Base-by-base conservation (phyloP, 2,797 vertebrate genomes). In the Sebastes paucispinis region DNA sequence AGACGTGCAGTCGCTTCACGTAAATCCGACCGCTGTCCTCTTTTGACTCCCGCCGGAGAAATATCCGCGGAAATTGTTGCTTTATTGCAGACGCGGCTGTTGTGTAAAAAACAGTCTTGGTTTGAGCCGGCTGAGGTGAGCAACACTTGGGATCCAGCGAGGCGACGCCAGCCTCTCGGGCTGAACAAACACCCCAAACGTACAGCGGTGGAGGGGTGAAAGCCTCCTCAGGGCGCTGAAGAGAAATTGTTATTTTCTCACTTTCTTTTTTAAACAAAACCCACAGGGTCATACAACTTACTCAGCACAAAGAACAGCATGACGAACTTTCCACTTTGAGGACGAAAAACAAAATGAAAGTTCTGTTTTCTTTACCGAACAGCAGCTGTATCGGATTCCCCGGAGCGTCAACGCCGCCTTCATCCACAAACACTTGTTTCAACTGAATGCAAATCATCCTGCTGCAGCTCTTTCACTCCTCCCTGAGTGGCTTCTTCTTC, bases 281-380 rank as follows among this genome's bases (percentile, higher is more conserved):
- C 36, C 32, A 4, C 27, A 22, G 74, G 79, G 57, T 79, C 50
- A 1, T 50, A 27, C 52, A 75, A 60, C 58, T 59, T 31, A 10
- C 50, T 81, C 52, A 0, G 67, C 10, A 3, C 66, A 69, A 32
- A 14, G 73, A 60, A 58, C 16, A 84, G 18, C 6, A 13, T 31
- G 77, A 32, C 24, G 39, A 80, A 70, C 43, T 32, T 67, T 81
- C 71, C 20, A 10, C 64, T 69, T 9, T n/a, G 43, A 0, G 60
- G 68, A 79, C 27, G 43, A 73, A 75, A 79, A 77, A 68, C 80
- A 11, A 62, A 77, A 64, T 64, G 4, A 81, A 85, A 79, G 75
- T n/a, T 47, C 34, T 65, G 55, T 79, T 82, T 80, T 83, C 68
- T 81, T 73, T 18, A 55, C 16, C 16, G 3, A 80, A 52, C 74